Conservation (phyloP, 2,888 invertebrate species). For the Cyaniris semiargus region DNA sequence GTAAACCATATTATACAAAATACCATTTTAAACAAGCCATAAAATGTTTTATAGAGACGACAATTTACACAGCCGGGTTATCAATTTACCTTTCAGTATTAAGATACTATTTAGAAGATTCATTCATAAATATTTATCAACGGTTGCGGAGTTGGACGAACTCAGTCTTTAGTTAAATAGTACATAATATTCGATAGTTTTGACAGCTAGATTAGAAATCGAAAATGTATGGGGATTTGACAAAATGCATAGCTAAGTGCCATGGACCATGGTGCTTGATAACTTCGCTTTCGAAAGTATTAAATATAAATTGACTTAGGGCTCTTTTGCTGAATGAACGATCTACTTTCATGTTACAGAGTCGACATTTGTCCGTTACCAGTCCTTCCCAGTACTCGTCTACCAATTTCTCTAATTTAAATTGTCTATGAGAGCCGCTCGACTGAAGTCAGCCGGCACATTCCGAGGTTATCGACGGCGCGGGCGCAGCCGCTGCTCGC, state of each 20-base stretch:
- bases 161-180: constrained; percentile 35
- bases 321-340: constrained; percentile 39
- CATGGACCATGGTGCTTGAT: no score
- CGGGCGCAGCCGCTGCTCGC: constrained; percentile 61
- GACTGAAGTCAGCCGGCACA: constrained; percentile 78
- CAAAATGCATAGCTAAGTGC: neutral
- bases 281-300: no score
- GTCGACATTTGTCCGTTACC: constrained; percentile 57
- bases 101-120: constrained; percentile 26
- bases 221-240: no score
- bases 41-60: constrained; percentile 3
- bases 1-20: neutral
- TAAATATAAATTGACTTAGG: neutral
- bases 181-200: neutral
- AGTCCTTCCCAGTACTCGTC: constrained; percentile 61
- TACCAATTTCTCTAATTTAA: constrained; percentile 79
- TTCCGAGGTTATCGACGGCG: constrained; percentile 74
- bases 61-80: neutral
- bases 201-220: neutral
- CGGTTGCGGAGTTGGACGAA: constrained; percentile 42
- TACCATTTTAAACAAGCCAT: neutral
- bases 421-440: constrained; percentile 76
- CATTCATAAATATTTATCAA: constrained; percentile 46
- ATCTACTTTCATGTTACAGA: constrained; percentile 44
- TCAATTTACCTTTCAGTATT: neutral